phyloP scores from a whole-genome alignment of 1,140 invertebrate species.

The Anastrepha obliqua region DNA sequence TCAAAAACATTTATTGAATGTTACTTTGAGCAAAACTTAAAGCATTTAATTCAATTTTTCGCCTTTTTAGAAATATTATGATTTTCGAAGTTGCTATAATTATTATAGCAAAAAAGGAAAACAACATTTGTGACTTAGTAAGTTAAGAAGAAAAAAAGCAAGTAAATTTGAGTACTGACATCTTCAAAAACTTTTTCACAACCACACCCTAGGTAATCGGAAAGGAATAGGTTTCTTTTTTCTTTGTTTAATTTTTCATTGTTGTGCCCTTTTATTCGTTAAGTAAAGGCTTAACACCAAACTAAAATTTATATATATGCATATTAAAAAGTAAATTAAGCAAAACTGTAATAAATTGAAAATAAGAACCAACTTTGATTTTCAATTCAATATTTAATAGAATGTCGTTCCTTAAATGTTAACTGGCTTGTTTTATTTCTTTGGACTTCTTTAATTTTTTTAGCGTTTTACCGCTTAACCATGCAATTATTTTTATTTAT shows the following conservation, averaged over 20 bases:
- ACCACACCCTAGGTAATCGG: background rate
- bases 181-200: background rate
- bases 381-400: background rate
- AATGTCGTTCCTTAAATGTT: background rate
- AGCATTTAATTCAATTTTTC: too few species aligned
- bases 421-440: background rate
- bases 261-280: conserved; percentile 1
- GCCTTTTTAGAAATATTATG: too few species aligned
- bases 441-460: background rate
- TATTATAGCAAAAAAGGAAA: background rate
- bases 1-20: too few species aligned
- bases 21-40: too few species aligned
- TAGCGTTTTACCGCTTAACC: background rate
- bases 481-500: background rate
- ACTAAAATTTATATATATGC: background rate
- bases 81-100: background rate
- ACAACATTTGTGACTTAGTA: background rate
- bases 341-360: background rate
- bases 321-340: background rate
- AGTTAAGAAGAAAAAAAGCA: background rate
- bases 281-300: conserved; percentile 1
- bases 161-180: too few species aligned
- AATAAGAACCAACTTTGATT: background rate
- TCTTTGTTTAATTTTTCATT: background rate
- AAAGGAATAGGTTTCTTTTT: too few species aligned